Evolutionary conservation across 2,797 vertebrate species (phyloP).

Genomic region (Thripadectes ignobilis): DNA sequence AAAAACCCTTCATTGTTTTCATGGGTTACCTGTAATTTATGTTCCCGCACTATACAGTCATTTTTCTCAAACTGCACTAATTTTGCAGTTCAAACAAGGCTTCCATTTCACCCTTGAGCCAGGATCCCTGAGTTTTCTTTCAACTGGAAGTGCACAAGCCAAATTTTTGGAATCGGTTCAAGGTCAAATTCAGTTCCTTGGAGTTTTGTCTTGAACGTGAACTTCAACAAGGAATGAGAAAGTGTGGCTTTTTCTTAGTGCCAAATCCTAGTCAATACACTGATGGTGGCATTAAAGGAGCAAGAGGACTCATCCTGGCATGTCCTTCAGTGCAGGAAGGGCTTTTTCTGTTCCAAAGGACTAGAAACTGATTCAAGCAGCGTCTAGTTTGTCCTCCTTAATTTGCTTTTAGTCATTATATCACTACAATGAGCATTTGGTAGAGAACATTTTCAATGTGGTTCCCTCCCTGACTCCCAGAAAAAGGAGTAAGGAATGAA

Average conservation of each 20-base stretch:
- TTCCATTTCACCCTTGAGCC: constrained; percentile 43
- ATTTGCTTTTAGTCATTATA: background rate
- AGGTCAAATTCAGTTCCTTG: constrained; percentile 49
- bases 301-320: background rate
- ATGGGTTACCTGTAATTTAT: constrained; percentile 67
- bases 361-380: background rate
- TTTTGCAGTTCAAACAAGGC: constrained; percentile 49
- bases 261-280: background rate
- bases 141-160: constrained; percentile 14
- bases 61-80: constrained; percentile 33
- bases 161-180: background rate
- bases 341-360: background rate
- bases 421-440: background rate
- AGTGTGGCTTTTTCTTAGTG: background rate
- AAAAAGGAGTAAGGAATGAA: background rate
- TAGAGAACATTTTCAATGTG: background rate
- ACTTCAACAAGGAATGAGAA: background rate
- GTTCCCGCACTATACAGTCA: background rate
- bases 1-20: constrained; percentile 60
- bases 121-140: constrained; percentile 16
- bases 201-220: constrained; percentile 30
- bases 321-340: background rate
- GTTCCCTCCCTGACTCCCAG: background rate
- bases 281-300: background rate
- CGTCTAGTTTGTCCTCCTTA: background rate